Evolutionary conservation across 2,113 vertebrate species (phyloP).

Genomic region (Pelvicachromis taeniatus): DNA sequence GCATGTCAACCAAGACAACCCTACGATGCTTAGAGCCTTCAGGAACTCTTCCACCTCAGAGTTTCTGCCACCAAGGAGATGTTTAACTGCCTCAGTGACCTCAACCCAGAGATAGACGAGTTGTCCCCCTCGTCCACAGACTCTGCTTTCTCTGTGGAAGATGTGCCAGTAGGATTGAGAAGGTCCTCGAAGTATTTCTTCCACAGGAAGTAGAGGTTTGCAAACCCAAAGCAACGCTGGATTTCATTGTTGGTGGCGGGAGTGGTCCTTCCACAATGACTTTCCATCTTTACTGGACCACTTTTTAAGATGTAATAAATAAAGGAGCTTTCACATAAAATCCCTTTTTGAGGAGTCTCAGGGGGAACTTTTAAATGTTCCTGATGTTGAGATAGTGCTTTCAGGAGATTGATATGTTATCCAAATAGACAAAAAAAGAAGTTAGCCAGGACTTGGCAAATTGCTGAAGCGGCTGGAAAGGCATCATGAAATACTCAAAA

Average conservation of each 20-base stretch:
- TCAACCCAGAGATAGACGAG: neutral
- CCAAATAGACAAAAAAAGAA: neutral
- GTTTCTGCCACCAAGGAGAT: accelerated
- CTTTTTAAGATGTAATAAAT: neutral
- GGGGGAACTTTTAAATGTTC: neutral
- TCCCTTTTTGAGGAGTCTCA: neutral
- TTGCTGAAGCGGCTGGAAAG: neutral
- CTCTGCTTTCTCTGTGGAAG: neutral
- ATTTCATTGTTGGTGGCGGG: accelerated
- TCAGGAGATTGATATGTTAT: neutral
- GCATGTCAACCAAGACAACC: neutral
- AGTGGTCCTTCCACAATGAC: neutral
- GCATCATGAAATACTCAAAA: neutral
- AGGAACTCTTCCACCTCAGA: neutral
- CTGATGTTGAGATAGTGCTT: neutral
- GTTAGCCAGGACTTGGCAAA: neutral
- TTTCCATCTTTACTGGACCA: neutral
- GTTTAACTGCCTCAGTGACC: neutral
- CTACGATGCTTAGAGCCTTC: neutral
- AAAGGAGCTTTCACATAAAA: neutral
- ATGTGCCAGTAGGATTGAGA: neutral
- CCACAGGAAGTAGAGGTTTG: neutral
- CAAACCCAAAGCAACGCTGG: neutral
- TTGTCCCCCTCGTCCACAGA: neutral
- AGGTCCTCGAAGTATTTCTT: neutral